A percentile compares a stretch with the other conserved stretches of the same genome.
phyloP scores from a whole-genome alignment of 92 coral and sea anemone species.

The Epizoanthus ramosus region DNA sequence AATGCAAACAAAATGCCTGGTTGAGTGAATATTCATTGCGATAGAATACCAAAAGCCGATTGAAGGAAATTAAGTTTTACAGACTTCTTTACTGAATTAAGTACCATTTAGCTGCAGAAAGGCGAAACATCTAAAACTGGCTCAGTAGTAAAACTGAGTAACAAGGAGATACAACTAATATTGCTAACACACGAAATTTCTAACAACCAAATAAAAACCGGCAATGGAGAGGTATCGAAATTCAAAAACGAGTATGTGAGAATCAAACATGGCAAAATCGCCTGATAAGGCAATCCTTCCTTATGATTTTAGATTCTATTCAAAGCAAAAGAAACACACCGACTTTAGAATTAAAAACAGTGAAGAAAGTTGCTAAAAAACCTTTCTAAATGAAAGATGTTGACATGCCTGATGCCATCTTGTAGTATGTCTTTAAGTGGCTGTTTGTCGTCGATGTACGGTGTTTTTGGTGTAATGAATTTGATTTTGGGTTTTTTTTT shows the following conservation, averaged over 20 bases:
- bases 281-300: not conserved
- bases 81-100: not conserved
- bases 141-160: not conserved
- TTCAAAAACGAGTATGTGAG: not conserved
- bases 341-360: not conserved
- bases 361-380: not conserved
- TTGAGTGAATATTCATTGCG: not conserved
- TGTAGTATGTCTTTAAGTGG: no score
- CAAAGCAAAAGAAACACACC: not conserved
- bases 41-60: not conserved
- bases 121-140: no score
- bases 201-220: not conserved
- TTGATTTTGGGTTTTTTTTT: no score
- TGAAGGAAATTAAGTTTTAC: not conserved
- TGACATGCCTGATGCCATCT: no score
- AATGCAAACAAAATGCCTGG: not conserved
- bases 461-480: no score
- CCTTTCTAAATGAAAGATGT: not conserved
- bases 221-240: not conserved
- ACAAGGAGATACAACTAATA: not conserved
- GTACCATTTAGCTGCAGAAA: not conserved
- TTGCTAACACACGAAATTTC: not conserved
- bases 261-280: slow-evolving; percentile 10
- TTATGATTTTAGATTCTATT: not conserved
- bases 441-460: no score